Evolutionary conservation across 2,113 vertebrate genomes (phyloP).

Genomic region (Strigops habroptila): DNA sequence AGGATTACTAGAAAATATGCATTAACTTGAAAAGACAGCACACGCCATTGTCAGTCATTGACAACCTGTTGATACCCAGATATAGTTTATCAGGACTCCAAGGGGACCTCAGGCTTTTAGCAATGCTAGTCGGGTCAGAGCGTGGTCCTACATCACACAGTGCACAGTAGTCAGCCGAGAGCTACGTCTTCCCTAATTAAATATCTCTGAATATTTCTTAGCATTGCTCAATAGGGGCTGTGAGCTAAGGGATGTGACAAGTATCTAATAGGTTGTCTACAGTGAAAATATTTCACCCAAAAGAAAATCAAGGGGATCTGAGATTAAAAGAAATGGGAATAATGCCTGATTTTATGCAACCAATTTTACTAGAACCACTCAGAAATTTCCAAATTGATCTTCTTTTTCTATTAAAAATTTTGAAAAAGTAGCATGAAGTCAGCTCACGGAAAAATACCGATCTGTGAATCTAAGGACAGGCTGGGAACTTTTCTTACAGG

Average conservation of each 20-base stretch:
- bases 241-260: not conserved
- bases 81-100: not conserved
- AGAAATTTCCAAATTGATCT: not conserved
- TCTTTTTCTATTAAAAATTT: not conserved
- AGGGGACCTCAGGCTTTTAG: not conserved
- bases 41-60: not conserved
- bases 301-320: not conserved
- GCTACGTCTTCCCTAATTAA: not conserved
- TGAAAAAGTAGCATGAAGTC: not conserved
- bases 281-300: not conserved
- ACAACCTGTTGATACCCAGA: not conserved
- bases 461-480: not conserved
- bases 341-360: not conserved
- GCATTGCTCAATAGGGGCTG: not conserved
- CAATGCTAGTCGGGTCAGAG: not conserved
- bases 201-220: not conserved
- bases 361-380: not conserved
- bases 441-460: not conserved
- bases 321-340: not conserved
- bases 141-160: not conserved
- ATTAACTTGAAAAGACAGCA: not conserved
- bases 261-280: not conserved
- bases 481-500: not conserved
- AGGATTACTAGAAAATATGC: not conserved
- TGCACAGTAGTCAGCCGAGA: not conserved